Base-by-base conservation (phyloP, 2,113 vertebrate species). In the Sciurus niger region DNA sequence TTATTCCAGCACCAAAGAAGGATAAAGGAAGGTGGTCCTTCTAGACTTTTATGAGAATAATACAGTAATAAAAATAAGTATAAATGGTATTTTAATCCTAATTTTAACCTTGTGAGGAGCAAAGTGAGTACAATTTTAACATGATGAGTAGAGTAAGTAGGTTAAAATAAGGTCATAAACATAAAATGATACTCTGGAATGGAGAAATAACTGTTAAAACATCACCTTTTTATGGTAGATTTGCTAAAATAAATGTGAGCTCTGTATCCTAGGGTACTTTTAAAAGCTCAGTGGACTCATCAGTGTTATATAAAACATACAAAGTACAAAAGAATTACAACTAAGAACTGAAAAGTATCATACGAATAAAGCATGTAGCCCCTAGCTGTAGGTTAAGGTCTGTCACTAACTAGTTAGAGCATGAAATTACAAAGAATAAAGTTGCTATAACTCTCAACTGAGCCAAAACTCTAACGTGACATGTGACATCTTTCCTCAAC, bases 141-240 rank as follows among this genome's bases (percentile, higher is more conserved):
- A 78, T 60, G 25, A 48, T 32, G n/a, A 55, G 70, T 55, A 87
- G 72, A 82, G 68, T 84, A 87, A 67, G 30, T 55, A 96, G 82
- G 68, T 84, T 95, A 94, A 90, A 95, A 94, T 96, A 87, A 94
- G 60, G 63, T 87, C 89, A 82, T 86, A 95, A 96, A 86, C 40
- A 94, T 96, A 72, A 96, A 89, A 97, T 84, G 22, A 85, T 76
- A 72, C 53, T 90, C 25, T 84, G 4, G 9, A 65, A 37, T 92
- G 86, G 76, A 90, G 70, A 51, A 87, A 89, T 93, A 80, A 89
- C 48, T 48, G 48, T 43, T 43, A 86, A 58, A 90, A 84, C 82
- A n/a, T 79, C 4, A 85, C 89, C 89, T 74, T 77, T 37, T 80
- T 96, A 32, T 53, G 55, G 74, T 53, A 82, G 51, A 86, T 32